Evolutionary conservation across 53 echinoderm and acorn worm genomes (phyloP).

Genomic region (Echinometra lucunter): DNA sequence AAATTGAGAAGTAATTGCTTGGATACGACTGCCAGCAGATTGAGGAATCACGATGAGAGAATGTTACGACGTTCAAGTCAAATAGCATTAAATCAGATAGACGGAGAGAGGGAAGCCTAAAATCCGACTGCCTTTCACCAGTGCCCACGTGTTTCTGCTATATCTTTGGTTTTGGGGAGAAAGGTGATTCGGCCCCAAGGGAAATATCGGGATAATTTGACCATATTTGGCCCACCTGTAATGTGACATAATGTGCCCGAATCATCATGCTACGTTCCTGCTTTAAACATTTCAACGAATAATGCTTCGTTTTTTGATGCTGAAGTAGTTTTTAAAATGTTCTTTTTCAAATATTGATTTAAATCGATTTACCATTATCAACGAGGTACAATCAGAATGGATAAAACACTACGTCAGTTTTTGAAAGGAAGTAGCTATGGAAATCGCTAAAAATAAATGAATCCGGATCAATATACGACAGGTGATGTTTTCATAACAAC

Average conservation of each 20-base stretch:
- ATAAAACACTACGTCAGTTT: not conserved
- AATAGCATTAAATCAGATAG: not conserved
- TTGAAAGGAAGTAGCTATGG: not conserved
- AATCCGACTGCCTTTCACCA: not conserved
- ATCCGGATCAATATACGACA: not conserved
- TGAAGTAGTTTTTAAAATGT: not conserved
- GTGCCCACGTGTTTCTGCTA: not conserved
- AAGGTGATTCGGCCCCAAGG: not conserved
- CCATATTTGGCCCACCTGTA: not conserved
- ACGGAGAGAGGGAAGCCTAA: not conserved
- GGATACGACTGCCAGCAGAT: constrained; percentile 6
- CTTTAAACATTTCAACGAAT: not conserved
- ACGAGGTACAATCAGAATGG: not conserved
- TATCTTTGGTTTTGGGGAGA: not conserved
- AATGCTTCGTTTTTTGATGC: not conserved
- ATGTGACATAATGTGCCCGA: not conserved
- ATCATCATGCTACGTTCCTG: too few species aligned
- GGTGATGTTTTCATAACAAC: not conserved
- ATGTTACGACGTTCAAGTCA: constrained; percentile 25
- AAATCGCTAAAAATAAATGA: not conserved
- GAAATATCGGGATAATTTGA: not conserved
- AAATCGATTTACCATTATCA: not conserved
- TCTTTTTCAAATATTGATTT: not conserved
- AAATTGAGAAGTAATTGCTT: constrained; percentile 38
- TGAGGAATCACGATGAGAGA: not conserved